Evolutionary conservation across 2,888 invertebrate species (phyloP), one percentile per base, ranked within the genome.

Genomic region (Ephialtes manifestator): DNA sequence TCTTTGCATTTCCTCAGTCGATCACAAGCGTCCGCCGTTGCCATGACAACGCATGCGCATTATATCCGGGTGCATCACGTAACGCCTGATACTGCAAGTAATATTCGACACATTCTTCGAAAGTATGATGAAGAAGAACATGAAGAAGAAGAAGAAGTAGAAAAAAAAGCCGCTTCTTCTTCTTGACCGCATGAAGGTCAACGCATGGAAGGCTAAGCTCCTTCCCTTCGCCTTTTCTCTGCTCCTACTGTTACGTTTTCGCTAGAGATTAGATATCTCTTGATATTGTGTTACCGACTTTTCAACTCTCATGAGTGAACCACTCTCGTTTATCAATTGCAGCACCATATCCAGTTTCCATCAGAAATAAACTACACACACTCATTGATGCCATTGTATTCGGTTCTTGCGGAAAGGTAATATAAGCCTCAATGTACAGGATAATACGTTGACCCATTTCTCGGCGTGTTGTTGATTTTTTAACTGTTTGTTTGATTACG

Each of bases 11-110:
- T 46, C 4, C 13, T 67, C 68, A n/a, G 28, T 24, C 28, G 28
- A 48, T 68, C 7, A 20, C 67, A 28, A 67, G 24, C 39, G 15
- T 13, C 24, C 20, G 4, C 46, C 67, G 46, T 67, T 24, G 20
- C 46, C 24, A 67, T 67, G 46, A 46, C 67, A 67, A 67, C 46
- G 67, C 24, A 11, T n/a, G 43, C 24, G 31, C 65, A 10, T 31
- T 60, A 11, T n/a, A 51, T 35, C 10, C 39, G 39, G 24, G 58
- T 24, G 63, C 1, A 8, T 2, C 28, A 13, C 20, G 35, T 39
- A 58, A 58, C 58, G 11, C 65, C 7, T 39, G 65, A 39, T 67
- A 20, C 46, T 43, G 1, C 48, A 48, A 46, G 67, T 24, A 46
- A 13, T 8, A 15, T 48, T 35, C 8, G 13, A 48, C 43, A 68